Percentiles rank a stretch among this genome's conserved stretches.
phyloP scores from a whole-genome alignment of 2,888 invertebrate genomes.

The Pantelozetes paolii region DNA sequence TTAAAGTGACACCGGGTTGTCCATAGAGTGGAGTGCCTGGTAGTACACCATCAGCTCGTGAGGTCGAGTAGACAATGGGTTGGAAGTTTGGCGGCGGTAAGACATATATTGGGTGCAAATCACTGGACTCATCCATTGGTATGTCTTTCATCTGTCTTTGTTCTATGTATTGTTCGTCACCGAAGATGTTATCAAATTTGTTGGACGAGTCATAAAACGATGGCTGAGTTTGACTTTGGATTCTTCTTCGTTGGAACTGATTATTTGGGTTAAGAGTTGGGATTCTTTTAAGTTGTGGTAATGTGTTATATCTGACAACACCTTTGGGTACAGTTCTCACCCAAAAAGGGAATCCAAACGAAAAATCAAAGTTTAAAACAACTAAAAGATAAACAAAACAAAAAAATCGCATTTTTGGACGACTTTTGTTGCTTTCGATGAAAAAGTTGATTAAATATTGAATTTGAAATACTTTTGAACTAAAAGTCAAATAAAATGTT shows the following conservation, averaged over 20 bases:
- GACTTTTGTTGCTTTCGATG: neutral
- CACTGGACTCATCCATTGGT: conserved; percentile 31
- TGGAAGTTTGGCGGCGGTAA: conserved; percentile 44
- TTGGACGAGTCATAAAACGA: neutral
- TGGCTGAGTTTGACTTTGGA: neutral
- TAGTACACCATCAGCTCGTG: conserved; percentile 26
- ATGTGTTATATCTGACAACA: neutral
- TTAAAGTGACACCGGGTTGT: neutral
- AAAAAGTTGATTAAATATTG: neutral
- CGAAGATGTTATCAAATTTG: conserved; percentile 18
- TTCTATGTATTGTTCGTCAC: conserved; percentile 23
- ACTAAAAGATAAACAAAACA: neutral
- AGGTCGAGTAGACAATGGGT: conserved; percentile 43
- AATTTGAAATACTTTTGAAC: too few relatives aligned
- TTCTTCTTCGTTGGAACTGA: conserved; percentile 3
- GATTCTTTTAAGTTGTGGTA: conserved; percentile 1
- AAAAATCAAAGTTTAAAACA: neutral
- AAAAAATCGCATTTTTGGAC: conserved; percentile 21
- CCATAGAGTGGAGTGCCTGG: neutral
- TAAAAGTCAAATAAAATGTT: too few relatives aligned
- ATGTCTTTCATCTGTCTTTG: conserved; percentile 23
- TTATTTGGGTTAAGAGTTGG: neutral
- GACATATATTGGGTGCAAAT: conserved; percentile 43
- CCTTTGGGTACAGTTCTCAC: neutral
- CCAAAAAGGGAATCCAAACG: neutral